phyloP scores from a whole-genome alignment of 2,797 vertebrate genomes.

The Steatocranus sp. region DNA sequence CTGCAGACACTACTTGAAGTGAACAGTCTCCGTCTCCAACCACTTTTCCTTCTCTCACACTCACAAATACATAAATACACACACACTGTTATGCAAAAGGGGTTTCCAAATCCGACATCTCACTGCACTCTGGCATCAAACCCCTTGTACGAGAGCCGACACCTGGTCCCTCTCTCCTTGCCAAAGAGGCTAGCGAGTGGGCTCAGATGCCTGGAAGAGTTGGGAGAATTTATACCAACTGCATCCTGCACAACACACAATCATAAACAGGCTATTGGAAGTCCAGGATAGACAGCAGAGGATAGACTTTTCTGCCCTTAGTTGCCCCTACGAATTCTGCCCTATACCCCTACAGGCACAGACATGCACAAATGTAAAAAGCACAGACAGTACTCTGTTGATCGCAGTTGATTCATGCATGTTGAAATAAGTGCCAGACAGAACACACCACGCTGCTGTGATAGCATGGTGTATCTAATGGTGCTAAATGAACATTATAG shows the following conservation, averaged over 20 bases:
- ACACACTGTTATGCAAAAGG: conserved; percentile 41
- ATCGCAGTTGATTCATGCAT: conserved; percentile 17
- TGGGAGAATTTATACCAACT: conserved; percentile 44
- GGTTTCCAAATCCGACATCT: conserved; percentile 54
- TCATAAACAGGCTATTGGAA: conserved; percentile 14
- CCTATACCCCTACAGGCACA: neutral
- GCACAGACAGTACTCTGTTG: neutral
- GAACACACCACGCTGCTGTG: conserved; percentile 41
- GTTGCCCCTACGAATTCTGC: neutral
- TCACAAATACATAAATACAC: neutral
- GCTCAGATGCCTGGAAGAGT: conserved; percentile 65
- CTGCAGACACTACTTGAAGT: conserved; percentile 7
- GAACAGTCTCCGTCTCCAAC: neutral
- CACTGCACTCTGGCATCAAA: conserved; percentile 66
- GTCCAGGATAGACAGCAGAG: conserved; percentile 13
- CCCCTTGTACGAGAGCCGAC: conserved; percentile 56
- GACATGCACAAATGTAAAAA: neutral
- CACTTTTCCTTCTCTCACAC: neutral
- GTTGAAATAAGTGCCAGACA: conserved; percentile 28
- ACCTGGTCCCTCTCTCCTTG: conserved; percentile 70
- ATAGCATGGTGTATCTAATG: conserved; percentile 46
- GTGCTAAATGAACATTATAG: conserved; percentile 38
- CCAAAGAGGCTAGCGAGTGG: conserved; percentile 63
- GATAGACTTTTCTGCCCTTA: conserved; percentile 17
- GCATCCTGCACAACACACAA: conserved; percentile 40